These are phyloP conservation scores for Euwallacea similis DNA, from an alignment of 1,140 invertebrate genomes.

Conservation along the genomic window DNA sequence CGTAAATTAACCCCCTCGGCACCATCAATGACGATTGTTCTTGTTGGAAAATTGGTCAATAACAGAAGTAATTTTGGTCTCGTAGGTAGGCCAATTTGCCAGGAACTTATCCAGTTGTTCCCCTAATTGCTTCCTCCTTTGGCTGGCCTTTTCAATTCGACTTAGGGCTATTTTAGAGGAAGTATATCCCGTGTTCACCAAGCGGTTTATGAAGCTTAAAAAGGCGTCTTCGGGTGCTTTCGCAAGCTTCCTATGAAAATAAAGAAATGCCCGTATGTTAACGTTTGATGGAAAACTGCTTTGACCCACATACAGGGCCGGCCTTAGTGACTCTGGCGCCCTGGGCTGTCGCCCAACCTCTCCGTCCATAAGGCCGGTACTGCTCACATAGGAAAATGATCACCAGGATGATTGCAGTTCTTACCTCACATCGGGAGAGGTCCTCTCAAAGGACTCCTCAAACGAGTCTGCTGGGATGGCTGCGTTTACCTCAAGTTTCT, in stretches of 20 bases:
- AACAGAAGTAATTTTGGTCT: conserved; percentile 9
- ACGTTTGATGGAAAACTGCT: no score
- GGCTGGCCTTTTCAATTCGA: conserved; percentile 23
- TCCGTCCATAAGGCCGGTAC: no score
- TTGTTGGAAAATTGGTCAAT: background rate
- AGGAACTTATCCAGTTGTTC: conserved; percentile 32
- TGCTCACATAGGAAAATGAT: no score
- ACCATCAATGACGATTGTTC: background rate
- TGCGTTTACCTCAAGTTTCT: no score
- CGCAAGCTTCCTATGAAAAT: background rate
- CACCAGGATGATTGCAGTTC: no score
- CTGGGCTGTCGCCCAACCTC: no score
- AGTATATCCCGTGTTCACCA: conserved; percentile 37
- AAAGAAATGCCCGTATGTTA: no score
- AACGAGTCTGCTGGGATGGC: background rate
- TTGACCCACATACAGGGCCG: no score
- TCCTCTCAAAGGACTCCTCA: background rate
- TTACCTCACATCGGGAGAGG: background rate
- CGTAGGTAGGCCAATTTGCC: conserved; percentile 20
- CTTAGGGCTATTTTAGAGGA: conserved; percentile 39
- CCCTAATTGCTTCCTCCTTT: conserved; percentile 24
- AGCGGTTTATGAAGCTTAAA: conserved; percentile 30
- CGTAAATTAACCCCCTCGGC: background rate
- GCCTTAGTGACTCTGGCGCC: no score
- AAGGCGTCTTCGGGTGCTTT: conserved; percentile 37